Evolutionary conservation across 2,113 vertebrate species (phyloP).

Genomic region (Loxodonta africana): DNA sequence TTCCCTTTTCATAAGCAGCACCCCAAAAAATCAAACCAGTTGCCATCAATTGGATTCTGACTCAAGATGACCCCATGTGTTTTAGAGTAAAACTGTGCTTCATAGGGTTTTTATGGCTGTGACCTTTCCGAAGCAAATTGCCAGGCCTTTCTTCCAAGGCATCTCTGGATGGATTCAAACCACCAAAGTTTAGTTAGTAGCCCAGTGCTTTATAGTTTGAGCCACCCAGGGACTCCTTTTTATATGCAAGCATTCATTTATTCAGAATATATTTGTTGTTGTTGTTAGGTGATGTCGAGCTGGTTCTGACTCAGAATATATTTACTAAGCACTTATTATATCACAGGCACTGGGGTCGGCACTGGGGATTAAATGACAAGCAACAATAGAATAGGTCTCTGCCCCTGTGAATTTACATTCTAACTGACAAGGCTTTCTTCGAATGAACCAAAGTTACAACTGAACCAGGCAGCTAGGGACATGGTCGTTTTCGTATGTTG

Average conservation of each 20-base stretch:
- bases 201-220: no score
- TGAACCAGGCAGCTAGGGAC: background rate
- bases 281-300: no score
- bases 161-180: no score
- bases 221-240: no score
- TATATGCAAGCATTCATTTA: background rate
- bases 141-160: no score
- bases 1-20: background rate
- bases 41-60: no score
- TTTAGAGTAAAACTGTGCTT: no score
- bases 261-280: background rate
- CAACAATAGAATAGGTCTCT: background rate
- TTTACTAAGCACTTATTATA: background rate
- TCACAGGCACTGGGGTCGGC: background rate
- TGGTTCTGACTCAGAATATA: background rate
- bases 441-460: background rate
- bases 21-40: no score
- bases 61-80: no score
- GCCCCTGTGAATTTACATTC: background rate
- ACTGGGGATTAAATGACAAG: conserved; percentile 31
- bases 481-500: background rate
- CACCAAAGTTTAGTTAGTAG: no score
- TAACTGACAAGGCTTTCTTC: background rate
- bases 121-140: no score
- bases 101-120: no score